These are phyloP conservation scores for Scaptodrosophila latifasciaeformis DNA, from an alignment of 2,888 invertebrate species.

Conservation along the genomic window DNA sequence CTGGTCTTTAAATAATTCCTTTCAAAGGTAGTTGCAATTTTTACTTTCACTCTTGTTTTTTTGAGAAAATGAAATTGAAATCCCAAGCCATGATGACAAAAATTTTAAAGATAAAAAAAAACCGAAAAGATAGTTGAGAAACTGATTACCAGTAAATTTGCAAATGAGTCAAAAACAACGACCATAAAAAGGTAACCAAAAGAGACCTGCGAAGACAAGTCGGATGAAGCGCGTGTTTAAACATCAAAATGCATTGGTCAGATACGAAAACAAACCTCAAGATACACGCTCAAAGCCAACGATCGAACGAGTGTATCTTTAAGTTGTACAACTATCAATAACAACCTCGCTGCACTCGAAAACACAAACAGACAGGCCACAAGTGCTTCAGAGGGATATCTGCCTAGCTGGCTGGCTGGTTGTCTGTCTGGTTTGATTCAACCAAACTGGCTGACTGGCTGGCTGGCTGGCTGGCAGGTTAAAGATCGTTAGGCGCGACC, in stretches of 20 bases:
- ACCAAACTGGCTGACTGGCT: conserved; percentile 16
- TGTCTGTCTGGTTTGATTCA: conserved; percentile 48
- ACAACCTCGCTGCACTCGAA: conserved; percentile 22
- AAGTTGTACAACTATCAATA: conserved; percentile 30
- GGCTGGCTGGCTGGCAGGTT: conserved; percentile 45
- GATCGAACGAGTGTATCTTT: too few relatives aligned
- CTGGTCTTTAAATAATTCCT: too few relatives aligned
- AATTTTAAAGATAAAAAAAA: neutral
- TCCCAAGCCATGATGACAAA: too few relatives aligned
- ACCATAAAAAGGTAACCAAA: conserved; percentile 13
- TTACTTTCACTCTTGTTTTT: conserved; percentile 22
- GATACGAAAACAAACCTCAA: conserved; percentile 20
- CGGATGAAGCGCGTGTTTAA: neutral
- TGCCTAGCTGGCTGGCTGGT: conserved; percentile 22
- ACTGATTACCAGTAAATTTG: conserved; percentile 44
- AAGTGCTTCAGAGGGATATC: conserved; percentile 12
- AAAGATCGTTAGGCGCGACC: conserved; percentile 70
- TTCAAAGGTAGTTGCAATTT: neutral
- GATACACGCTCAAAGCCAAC: conserved; percentile 2
- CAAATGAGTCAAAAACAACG: conserved; percentile 37
- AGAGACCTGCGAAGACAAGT: neutral
- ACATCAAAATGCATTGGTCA: conserved; percentile 18
- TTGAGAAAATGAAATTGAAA: too few relatives aligned
- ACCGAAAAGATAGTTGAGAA: conserved; percentile 2
- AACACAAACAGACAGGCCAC: conserved; percentile 14